Base-by-base conservation (phyloP, 2,888 invertebrate species). In the Drosophila planitibia region DNA sequence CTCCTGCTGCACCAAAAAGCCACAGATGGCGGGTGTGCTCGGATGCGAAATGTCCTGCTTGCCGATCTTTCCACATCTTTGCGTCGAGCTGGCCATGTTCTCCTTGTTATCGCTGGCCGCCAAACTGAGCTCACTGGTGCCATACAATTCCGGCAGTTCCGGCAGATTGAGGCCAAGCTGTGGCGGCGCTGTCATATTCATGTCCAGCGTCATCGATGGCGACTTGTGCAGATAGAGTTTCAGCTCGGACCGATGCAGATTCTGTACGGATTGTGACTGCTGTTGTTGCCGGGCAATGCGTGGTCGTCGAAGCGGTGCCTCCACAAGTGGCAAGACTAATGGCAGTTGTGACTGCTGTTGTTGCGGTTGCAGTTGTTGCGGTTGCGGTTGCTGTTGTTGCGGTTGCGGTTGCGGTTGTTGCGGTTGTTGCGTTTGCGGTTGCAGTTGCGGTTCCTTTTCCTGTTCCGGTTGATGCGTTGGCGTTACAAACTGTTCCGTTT, bases 201-300 rank as follows among this genome's bases (percentile, higher is more conserved):
- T 69, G 54, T 91, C 84, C 28, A 93, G 60, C 47, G 90, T 73
- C 76, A 93, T 80, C 7, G 93, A 93, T 25, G 93, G 92, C 4
- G 92, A 90, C 71, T 92, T 93, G 58, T 93, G 91, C 4, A 93
- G 78, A 68, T 86, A 92, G 0, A 93, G 89, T 33, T 91, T 92
- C 0, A 93, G 71, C 70, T 93, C 93, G 4, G 93, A 85, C 35
- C 91, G 90, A 67, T 93, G 92, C 22, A 93, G 76, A 77, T 93
- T 93, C 65, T 91, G 90, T 5, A 87, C 93, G 1, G 93, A 93
- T 61, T 91, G 88, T 1, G 93, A 93, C 55, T 92, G 90, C 44
- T 82, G 89, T 10, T 91, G 92, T 14, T 44, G 41, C 10, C 85
- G 83, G 22, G 75, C 76, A 0, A 89, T 63, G 39, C 74, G 74